Percentiles rank a stretch among this genome's conserved stretches.
Evolutionary conservation across 2,113 vertebrate genomes (phyloP).

Genomic region (zebrafish (Danio rerio)): DNA sequence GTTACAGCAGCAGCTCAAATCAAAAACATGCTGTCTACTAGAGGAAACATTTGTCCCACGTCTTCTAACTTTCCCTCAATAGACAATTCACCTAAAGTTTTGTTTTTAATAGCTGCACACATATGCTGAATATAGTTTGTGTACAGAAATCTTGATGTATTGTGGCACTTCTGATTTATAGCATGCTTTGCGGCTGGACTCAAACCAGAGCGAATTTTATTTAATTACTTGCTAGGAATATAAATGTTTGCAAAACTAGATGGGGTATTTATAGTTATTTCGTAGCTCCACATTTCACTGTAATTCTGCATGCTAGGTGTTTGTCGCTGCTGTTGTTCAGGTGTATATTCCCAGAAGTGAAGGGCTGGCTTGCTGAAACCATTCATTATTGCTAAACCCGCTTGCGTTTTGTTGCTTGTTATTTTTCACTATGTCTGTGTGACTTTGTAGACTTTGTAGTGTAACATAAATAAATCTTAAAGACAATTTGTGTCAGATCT

Average conservation of each 20-base stretch:
- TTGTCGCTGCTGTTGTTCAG: background rate
- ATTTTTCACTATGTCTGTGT: background rate
- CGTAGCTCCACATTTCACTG: background rate
- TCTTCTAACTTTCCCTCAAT: background rate
- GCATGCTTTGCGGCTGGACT: background rate
- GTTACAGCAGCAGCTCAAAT: slow-evolving; percentile 1
- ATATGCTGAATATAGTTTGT: background rate
- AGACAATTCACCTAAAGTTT: background rate
- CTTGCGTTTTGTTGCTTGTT: background rate
- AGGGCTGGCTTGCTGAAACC: background rate
- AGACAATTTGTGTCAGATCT: background rate
- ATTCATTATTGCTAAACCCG: background rate
- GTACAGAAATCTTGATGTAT: background rate
- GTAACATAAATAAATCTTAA: background rate
- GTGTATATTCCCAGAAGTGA: slow-evolving; percentile 12
- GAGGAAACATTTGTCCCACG: background rate
- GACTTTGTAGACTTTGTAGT: background rate
- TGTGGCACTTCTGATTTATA: too few species aligned
- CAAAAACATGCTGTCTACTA: slow-evolving; percentile 4
- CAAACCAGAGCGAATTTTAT: slow-evolving; percentile 2
- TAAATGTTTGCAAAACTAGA: background rate
- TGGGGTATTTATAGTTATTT: background rate
- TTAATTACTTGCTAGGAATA: background rate
- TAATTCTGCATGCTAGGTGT: background rate
- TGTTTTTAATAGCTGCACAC: background rate